Base-by-base conservation (phyloP, 37 sponge, comb jelly and placozoan genomes). In the Chondrilla cf. caribensis region DNA sequence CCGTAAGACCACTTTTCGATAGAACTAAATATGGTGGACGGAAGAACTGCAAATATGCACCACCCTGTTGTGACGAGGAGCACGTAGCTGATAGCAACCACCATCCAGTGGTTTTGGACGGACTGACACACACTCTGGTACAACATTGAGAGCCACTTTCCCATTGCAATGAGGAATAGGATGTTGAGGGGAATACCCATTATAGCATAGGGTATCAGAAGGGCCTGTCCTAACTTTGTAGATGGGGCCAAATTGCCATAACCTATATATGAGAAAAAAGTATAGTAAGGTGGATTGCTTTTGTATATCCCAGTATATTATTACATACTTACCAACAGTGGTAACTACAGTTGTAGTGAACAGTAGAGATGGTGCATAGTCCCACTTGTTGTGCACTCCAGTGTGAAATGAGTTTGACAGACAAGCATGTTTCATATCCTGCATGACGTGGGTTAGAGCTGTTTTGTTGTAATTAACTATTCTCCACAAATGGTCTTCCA, bases 231-330 rank as follows among this genome's bases (percentile, higher is more conserved):
- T 3, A 31, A 58, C 28, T 29, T n/a, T 33, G 95, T 95, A 6
- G 38, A 42, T n/a, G 95, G 95, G 58, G 93, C 86, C 44, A 89
- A 82, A 39, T 71, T 82, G 24, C 95, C 95, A 85, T 95, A 95
- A 15, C 95, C 94, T 93, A 59, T 18, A 67, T 36, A 44, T 22
- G 26, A 26, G 35, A 6, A 78, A 19, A 75, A 1, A 19, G 17
- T 19, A 55, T 55, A 11, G 17, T 55, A 68, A 68, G 33, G 33
- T 3, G 70, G 35, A 68, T 3, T 8, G 35, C 35, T 3, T 68
- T 4, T 3, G 1, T 14, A 68, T 39, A 76, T 76, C 3, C 54
- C 31, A 17, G 55, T 78, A 51, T 58, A 32, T 11, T 32, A 4
- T 55, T 24, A 2, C 29, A 41, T 43, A 62, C 83, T 79, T 21